Base-by-base conservation (phyloP, 2,113 vertebrate genomes). In the Struthidea cinerea region DNA sequence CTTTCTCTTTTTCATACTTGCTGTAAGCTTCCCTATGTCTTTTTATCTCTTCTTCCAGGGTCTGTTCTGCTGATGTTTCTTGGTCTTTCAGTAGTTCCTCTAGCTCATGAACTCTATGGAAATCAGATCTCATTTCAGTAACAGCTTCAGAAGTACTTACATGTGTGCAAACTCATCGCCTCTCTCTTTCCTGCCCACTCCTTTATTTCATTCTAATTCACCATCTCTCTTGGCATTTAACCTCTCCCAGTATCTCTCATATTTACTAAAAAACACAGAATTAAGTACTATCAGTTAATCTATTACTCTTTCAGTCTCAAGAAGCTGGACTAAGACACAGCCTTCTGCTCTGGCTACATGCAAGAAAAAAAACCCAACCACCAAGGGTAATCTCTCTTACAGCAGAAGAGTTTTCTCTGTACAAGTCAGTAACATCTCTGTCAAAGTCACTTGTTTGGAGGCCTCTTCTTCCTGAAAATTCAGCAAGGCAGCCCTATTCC, bases 31-130 rank as follows among this genome's bases (percentile, higher is more conserved):
- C 99, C 13, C 99, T 92, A 65, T 99, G 99, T 64, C 99, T 98
- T 89, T 98, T 98, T 32, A 97, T 95, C 89, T 98, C 98, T 74
- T 98, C 98, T 78, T 98, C 98, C 94, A 99, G 96, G 7, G 95
- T 98, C 94, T 99, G 98, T 61, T 99, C 98, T 2, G 99, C 98
- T 14, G 98, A 98, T 15, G 98, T 98, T 97, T 99, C 99, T 97
- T 99, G 99, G 90, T 99, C 99, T 97, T 99, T 99, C 92, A 99
- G 88, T 91, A 99, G 98, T 97, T 99, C 99, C 97, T 99, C 99
- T 76, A 99, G 97, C 80, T 99, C 99, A 28, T 99, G 98, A 70
- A 99, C 99, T 97, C 99, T 99, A 96, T 61, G 5, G 49, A 91
- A 92, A 73, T 6, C 55, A 89, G 37, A 70, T 33, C 9, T 70